Conservation (phyloP, 2,113 vertebrate genomes). For the Noctilio leporinus region DNA sequence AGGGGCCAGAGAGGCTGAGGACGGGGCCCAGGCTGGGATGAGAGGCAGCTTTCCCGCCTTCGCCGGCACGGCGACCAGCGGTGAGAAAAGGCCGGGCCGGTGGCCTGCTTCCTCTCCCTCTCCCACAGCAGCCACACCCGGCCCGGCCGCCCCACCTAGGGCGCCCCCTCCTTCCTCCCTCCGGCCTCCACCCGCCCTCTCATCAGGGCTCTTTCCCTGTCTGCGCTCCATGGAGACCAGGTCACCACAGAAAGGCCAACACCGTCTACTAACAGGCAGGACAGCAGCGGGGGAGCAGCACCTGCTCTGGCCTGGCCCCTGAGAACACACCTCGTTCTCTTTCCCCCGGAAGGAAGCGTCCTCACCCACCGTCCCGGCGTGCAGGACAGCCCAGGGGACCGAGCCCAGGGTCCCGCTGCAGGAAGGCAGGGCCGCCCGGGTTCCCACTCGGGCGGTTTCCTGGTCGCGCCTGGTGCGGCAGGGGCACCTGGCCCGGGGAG, state of each 20-base stretch:
- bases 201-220: not conserved
- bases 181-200: not conserved
- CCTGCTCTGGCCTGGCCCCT: not conserved
- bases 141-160: not conserved
- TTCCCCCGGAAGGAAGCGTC: not conserved
- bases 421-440: too few species aligned
- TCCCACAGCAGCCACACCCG: not conserved
- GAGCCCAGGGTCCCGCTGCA: not conserved
- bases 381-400: not conserved
- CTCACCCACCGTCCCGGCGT: too few species aligned
- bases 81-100: constrained; percentile 44
- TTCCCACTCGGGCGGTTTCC: too few species aligned
- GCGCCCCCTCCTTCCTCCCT: not conserved
- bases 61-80: not conserved
- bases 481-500: too few species aligned
- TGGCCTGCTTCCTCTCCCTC: not conserved
- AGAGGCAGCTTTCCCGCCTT: not conserved
- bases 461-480: too few species aligned
- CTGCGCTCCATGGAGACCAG: not conserved
- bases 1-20: not conserved
- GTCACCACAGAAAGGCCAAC: not conserved
- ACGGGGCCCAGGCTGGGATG: not conserved
- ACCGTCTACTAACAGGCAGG: not conserved
- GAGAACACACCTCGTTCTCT: not conserved
- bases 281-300: not conserved